These are phyloP conservation scores for Agrochola lychnidis DNA, from an alignment of 2,888 invertebrate species.

Conservation along the genomic window DNA sequence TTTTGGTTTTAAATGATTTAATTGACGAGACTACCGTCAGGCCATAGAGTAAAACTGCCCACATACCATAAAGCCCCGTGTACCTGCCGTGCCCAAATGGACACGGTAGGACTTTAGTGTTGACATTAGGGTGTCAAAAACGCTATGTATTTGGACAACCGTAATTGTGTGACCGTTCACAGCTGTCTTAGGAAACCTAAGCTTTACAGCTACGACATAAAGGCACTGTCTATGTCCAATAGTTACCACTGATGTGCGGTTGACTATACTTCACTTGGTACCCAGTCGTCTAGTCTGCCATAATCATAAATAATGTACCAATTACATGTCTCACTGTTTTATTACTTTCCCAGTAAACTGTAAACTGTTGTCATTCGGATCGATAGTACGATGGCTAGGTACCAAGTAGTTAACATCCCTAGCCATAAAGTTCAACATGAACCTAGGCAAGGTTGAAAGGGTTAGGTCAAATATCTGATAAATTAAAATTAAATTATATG, in stretches of 20 bases:
- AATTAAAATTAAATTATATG: background rate
- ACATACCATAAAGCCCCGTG: no score
- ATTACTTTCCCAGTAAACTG: conserved; percentile 27
- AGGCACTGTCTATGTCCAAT: no score
- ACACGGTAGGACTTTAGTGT: no score
- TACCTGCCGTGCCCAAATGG: no score
- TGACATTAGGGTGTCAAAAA: background rate
- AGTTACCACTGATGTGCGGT: background rate
- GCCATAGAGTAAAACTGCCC: no score
- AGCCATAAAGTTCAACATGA: background rate
- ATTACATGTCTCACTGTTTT: conserved; percentile 30
- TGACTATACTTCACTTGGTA: background rate
- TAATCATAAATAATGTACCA: conserved; percentile 22
- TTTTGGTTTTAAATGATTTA: no score
- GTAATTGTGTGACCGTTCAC: no score
- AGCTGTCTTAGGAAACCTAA: no score
- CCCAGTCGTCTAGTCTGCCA: background rate
- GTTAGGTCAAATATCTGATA: background rate
- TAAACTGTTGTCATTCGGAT: conserved; percentile 18
- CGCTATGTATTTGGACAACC: background rate
- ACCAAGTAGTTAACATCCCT: background rate
- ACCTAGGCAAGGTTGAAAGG: conserved; percentile 18
- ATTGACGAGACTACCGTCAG: no score
- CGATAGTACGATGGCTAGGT: conserved; percentile 20
- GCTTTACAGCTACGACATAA: no score